A percentile compares a stretch with the other conserved stretches of the same genome.
Conservation (phyloP, 2,797 vertebrate genomes). For the Crypturellus tataupa region DNA sequence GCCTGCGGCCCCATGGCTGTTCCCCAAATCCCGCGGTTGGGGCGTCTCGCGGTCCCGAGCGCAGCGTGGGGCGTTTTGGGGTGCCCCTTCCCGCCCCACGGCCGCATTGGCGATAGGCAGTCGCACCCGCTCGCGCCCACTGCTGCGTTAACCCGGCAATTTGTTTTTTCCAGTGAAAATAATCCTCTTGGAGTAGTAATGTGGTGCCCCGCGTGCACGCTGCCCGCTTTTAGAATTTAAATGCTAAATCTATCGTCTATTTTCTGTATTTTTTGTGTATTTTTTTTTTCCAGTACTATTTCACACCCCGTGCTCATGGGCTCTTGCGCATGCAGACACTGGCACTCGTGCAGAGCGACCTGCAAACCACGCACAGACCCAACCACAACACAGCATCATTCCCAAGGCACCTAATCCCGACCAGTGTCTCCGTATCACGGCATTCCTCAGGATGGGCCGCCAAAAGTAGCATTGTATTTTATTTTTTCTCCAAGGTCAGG, state of each 20-base stretch:
- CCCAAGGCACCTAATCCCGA: not conserved
- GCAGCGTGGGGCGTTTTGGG: no score
- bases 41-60: no score
- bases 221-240: rapidly evolving
- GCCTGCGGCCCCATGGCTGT: no score
- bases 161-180: not conserved
- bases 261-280: not conserved
- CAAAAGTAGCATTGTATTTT: rapidly evolving
- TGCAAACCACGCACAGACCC: rapidly evolving
- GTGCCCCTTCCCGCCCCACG: no score
- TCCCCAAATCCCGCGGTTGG: no score
- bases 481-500: not conserved
- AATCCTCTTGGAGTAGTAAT: rapidly evolving
- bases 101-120: no score
- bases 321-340: rapidly evolving
- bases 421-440: rapidly evolving
- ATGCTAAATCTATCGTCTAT: not conserved
- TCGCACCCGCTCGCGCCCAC: rapidly evolving
- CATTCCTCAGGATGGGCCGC: not conserved
- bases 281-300: not conserved
- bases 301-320: not conserved
- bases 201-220: not conserved
- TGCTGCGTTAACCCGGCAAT: rapidly evolving
- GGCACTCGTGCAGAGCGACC: not conserved
- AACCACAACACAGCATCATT: rapidly evolving